Base-by-base conservation (phyloP, 2,113 vertebrate species). In the Paratilapia polleni region DNA sequence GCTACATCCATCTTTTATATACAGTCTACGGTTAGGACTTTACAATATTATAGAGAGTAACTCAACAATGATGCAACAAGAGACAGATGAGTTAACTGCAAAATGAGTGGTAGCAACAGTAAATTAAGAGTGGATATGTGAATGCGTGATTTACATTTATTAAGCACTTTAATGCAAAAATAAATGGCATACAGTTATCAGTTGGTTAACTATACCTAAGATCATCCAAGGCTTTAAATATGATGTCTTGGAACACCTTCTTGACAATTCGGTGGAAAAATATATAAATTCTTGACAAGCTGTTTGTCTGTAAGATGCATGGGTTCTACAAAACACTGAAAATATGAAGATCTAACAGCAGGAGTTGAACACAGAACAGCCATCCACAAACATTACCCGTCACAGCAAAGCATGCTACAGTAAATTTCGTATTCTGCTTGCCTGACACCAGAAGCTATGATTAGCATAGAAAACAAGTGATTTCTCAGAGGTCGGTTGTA, bases 271-370 rank as follows among this genome's bases (percentile, higher is more conserved):
- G 6, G 34, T 34, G 34, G 34, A 34, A 4, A 34, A 34, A 34
- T 34, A 34, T 34, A 6, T 34, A 34, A 34, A 34, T 6, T 34
- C 34, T 34, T 34, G 34, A 34, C 34, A 34, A 34, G 6, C 6
- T 34, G 34, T 34, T 34, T 34, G 6, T 34, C 34, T 34, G 34
- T 26, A 70, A 5, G 61, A 85, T 49, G 58, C 41, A 56, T 52
- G 26, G 36, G 36, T 62, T 89, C 85, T 79, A 83, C 87, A 84
- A 86, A 82, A 89, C 81, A 88, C 87, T 89, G 88, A 90, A 88
- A 86, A 85, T 68, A 90, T 83, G 82, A 88, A 75, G 81, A 56
- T 43, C 60, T 49, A 59, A 70, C 73, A 85, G 81, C 82, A 74
- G 73, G 47, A 62, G 90, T 60, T 14, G 5, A n/a, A 78, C 78